Percentiles rank a stretch among this genome's conserved stretches.
phyloP scores from a whole-genome alignment of 1,140 invertebrate genomes.

The Pygmarrhopalites habei region DNA sequence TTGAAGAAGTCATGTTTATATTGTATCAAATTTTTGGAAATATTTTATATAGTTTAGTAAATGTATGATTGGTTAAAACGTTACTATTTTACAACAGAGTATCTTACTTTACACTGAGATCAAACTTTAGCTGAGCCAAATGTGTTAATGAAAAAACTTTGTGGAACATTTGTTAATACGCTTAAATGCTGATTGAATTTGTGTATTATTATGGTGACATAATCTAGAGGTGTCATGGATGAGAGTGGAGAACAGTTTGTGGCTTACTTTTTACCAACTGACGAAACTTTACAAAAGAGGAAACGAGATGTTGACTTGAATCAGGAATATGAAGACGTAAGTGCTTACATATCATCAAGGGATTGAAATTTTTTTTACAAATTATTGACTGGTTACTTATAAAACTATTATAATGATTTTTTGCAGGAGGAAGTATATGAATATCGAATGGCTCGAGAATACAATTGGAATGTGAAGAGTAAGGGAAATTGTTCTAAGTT shows the following conservation, averaged over 20 bases:
- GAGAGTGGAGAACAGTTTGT: slow-evolving; percentile 98
- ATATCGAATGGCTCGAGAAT: slow-evolving; percentile 90
- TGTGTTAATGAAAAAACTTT: no score
- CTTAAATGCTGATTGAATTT: background rate
- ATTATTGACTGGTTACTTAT: no score
- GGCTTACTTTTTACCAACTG: slow-evolving; percentile 92
- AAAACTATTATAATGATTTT: no score
- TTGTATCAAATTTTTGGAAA: no score
- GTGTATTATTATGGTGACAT: slow-evolving; percentile 5
- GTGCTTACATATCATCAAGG: no score
- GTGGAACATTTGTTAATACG: slow-evolving; percentile 34
- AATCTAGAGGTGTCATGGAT: slow-evolving; percentile 84
- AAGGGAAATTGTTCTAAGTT: no score
- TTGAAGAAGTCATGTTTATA: background rate
- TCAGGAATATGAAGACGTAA: slow-evolving; percentile 80
- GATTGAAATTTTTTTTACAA: no score
- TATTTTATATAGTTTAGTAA: no score
- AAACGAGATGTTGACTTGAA: slow-evolving; percentile 66
- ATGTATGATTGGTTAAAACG: no score
- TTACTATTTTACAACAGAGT: no score
- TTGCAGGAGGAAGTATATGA: slow-evolving; percentile 91
- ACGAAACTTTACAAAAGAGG: slow-evolving; percentile 82
- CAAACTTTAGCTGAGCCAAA: slow-evolving; percentile 48
- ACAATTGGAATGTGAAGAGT: slow-evolving; percentile 98
- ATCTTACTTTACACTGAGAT: slow-evolving; percentile 42